Conservation (phyloP, 2,888 invertebrate species). For the Hipparchia semele region DNA sequence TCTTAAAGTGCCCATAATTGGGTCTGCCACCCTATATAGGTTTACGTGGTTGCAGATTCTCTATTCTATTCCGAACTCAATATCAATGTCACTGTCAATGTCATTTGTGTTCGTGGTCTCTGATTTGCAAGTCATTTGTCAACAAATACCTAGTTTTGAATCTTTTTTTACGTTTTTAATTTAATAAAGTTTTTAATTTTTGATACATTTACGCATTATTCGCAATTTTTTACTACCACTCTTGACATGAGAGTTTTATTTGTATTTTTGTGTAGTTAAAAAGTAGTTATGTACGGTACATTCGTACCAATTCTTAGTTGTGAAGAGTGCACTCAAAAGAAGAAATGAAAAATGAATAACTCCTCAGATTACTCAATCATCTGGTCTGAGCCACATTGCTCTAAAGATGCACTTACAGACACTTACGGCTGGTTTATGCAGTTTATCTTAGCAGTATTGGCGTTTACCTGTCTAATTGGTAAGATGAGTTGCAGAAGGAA, state of each 20-base stretch:
- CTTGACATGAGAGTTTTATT: slow-evolving; percentile 7
- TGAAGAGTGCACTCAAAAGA: slow-evolving; percentile 27
- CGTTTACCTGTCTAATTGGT: slow-evolving; percentile 89
- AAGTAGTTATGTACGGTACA: slow-evolving; percentile 11
- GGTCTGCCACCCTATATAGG: no score
- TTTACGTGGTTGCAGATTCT: no score
- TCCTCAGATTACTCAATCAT: slow-evolving; percentile 67
- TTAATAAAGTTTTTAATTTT: slow-evolving; percentile 23
- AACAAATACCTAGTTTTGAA: slow-evolving; percentile 30
- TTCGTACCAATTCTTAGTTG: neutral
- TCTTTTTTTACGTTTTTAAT: slow-evolving; percentile 28
- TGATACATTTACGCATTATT: neutral
- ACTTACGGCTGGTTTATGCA: slow-evolving; percentile 90
- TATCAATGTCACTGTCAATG: no score
- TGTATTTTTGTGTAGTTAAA: slow-evolving; percentile 11
- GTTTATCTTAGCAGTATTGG: slow-evolving; percentile 86
- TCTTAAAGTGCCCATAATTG: no score
- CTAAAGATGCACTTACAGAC: slow-evolving; percentile 88
- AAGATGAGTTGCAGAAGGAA: slow-evolving; percentile 52
- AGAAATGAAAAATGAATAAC: slow-evolving; percentile 75
- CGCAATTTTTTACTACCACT: neutral
- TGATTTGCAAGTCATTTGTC: neutral
- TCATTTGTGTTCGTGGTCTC: no score
- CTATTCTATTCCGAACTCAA: no score
- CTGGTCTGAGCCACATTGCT: slow-evolving; percentile 83